Conservation (phyloP, 2,888 invertebrate species). For the Sylvicola cinctus region DNA sequence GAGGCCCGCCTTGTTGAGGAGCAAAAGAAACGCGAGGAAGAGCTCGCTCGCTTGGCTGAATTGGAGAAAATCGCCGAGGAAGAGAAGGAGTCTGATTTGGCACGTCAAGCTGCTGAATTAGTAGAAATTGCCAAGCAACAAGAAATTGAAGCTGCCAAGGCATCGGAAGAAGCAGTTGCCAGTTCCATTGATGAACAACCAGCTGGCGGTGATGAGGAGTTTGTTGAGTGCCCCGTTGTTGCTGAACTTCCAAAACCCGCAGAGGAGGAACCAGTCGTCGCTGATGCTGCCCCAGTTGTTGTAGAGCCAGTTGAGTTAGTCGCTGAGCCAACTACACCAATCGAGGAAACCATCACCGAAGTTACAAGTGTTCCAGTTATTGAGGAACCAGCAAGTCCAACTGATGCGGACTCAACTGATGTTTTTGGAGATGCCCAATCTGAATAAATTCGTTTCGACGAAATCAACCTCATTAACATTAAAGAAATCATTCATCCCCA, state of each 20-base stretch:
- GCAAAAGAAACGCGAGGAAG: constrained; percentile 28
- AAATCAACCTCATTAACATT: no score
- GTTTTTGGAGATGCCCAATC: background rate
- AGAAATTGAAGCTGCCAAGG: constrained; percentile 37
- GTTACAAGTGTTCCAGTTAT: background rate
- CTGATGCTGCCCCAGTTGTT: constrained; percentile 13
- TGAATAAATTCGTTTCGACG: no score
- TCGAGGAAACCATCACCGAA: background rate
- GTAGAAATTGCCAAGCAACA: constrained; percentile 42
- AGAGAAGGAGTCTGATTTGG: constrained; percentile 40
- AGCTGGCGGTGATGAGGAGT: constrained; percentile 7
- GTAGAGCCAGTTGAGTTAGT: background rate
- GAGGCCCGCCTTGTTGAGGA: constrained; percentile 29
- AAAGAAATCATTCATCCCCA: no score
- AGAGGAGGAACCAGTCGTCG: constrained; percentile 30
- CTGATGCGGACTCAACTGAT: background rate
- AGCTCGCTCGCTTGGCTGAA: constrained; percentile 28
- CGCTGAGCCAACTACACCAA: background rate
- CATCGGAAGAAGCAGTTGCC: constrained; percentile 23
- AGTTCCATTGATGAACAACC: constrained; percentile 17
- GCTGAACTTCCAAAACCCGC: constrained; percentile 26
- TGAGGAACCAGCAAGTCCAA: background rate
- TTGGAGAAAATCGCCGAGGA: constrained; percentile 30
- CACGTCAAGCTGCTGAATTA: constrained; percentile 48
- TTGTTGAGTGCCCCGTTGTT: constrained; percentile 14